Conservation (phyloP, 2,797 vertebrate genomes). For the Capromys pilorides region DNA sequence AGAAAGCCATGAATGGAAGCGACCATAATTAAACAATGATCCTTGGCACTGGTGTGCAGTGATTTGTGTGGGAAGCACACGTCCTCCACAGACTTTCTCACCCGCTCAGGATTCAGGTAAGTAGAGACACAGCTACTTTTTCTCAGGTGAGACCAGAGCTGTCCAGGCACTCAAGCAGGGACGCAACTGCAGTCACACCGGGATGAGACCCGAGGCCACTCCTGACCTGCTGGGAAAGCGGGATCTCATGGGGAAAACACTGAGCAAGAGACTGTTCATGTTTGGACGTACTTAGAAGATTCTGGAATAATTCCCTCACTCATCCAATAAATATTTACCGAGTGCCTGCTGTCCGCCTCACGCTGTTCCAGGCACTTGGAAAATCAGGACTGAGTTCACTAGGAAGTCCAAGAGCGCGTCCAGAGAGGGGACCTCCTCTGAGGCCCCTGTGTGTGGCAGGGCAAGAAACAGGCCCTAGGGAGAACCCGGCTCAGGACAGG, state of each 20-base stretch:
- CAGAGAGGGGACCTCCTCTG: background rate
- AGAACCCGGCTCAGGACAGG: background rate
- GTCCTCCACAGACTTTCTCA: background rate
- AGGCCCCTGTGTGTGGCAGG: background rate
- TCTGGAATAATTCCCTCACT: slow-evolving; percentile 16
- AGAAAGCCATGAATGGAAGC: background rate
- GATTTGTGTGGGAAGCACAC: background rate
- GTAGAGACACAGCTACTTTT: background rate
- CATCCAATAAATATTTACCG: background rate
- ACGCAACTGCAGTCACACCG: background rate
- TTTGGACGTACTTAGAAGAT: background rate
- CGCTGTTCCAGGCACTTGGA: background rate
- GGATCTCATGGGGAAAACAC: background rate
- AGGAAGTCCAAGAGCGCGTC: background rate
- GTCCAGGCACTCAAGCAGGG: background rate
- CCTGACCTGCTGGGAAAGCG: background rate
- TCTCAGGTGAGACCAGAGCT: background rate
- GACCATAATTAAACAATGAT: background rate
- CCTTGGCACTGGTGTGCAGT: accelerated
- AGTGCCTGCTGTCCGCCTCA: background rate
- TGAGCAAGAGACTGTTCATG: background rate
- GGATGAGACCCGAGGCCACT: background rate
- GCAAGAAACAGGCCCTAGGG: background rate
- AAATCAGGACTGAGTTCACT: background rate
- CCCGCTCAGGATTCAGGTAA: no score